These are phyloP conservation scores for Trissolcus brochymenae DNA, from an alignment of 2,888 invertebrate genomes.

Conservation along the genomic window DNA sequence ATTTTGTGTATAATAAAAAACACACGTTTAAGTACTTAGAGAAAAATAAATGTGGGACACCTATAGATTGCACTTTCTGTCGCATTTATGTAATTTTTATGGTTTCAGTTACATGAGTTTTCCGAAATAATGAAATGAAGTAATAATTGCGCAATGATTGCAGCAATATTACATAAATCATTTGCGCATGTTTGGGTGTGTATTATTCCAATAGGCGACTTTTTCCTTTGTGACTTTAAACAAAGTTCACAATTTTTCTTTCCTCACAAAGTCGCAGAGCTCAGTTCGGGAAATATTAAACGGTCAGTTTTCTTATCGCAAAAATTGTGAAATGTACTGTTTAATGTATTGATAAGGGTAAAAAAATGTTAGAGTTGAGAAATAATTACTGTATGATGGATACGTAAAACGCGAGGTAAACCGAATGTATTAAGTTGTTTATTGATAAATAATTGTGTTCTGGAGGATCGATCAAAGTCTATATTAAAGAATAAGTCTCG, in stretches of 20 bases:
- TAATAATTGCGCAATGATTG: slow-evolving; percentile 24
- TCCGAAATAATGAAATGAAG: slow-evolving; percentile 21
- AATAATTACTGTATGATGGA: background rate
- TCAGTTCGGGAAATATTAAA: no score
- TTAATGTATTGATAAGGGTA: no score
- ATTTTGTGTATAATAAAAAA: background rate
- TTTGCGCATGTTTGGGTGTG: background rate
- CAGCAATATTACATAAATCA: slow-evolving; percentile 20
- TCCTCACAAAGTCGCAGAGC: no score
- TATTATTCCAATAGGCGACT: background rate
- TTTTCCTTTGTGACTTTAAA: background rate
- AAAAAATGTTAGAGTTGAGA: no score
- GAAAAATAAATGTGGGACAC: no score
- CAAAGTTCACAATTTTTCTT: background rate
- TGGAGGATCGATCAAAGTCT: slow-evolving; percentile 31
- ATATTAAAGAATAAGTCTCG: slow-evolving; percentile 17
- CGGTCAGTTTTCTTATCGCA: no score
- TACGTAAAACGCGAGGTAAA: background rate
- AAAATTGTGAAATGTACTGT: no score
- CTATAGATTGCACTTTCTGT: no score
- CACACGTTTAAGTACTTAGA: background rate
- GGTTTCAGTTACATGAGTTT: slow-evolving; percentile 6
- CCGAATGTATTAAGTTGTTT: background rate
- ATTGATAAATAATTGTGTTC: slow-evolving; percentile 8
- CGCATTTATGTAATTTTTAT: slow-evolving; percentile 18